Base-by-base conservation (phyloP, 2,113 vertebrate species). In the Tinamus guttatus region DNA sequence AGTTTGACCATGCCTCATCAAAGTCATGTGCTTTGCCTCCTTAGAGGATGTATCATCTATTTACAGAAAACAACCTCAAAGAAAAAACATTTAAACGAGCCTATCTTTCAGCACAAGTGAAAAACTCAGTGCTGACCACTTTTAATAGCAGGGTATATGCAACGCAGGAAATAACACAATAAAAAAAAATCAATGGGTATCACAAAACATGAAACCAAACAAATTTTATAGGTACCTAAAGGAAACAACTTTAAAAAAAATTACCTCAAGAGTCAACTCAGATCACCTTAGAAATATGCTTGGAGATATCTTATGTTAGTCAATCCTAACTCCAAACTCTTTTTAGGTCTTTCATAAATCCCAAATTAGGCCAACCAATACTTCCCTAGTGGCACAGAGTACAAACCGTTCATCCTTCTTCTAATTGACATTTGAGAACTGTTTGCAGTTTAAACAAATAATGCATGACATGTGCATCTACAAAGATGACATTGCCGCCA, bases 391-490 rank as follows among this genome's bases (percentile, higher is more conserved):
- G 62, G 41, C 9, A 81, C n/a, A 71, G 1, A 0, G 13, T 34
- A 40, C 65, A 13, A 9, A 38, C 7, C 1, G 25, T 71, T 41
- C 28, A 81, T 93, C 22, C 9, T 56, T 25, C 64, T 86, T 49
- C 34, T 63, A 70, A 62, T 4, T 27, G 9, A 45, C 56, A 38
- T 1, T 34, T 28, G 45, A 43, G 43, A 75, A 60, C 4, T 25
- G 54, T 15, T 25, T 34, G 25, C n/a, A 75, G 75, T 47, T 32
- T 70, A 89, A 92, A 67, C 8, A 93, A 81, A 30, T 43, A 47
- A 54, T 2, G 3, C 49, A 28, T 2, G 3, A 18, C 11, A 81
- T 0, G 0, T 32, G 28, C 7, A 51, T 60, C 27, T 40, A 78
- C 16, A 43, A 81, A 60, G 20, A 60, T 38, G 38, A 41, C 4